Conservation (phyloP, 2,888 invertebrate genomes). For the Drosophila neotestacea region DNA sequence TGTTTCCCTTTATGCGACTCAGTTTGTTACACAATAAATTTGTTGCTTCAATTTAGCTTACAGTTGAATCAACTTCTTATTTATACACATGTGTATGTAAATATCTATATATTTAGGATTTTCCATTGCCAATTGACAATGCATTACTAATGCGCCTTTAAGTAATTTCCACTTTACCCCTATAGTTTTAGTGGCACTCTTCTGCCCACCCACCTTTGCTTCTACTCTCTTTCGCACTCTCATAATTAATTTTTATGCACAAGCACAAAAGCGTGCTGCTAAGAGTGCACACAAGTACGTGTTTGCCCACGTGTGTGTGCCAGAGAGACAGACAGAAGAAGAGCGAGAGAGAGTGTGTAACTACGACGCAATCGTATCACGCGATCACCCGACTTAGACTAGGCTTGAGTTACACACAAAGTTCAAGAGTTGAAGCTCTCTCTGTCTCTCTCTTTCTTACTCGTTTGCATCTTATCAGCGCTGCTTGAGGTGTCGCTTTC, state of each 20-base stretch:
- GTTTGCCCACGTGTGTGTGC: constrained; percentile 34
- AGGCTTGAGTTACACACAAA: constrained; percentile 43
- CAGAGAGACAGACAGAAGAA: constrained; percentile 9
- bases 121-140: constrained; percentile 41
- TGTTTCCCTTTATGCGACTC: constrained; percentile 52
- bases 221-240: constrained; percentile 8
- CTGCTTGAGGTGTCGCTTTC: constrained; percentile 46
- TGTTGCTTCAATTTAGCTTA: constrained; percentile 59
- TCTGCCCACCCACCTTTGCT: constrained; percentile 13
- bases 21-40: constrained; percentile 75
- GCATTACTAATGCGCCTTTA: constrained; percentile 47
- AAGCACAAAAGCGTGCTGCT: constrained; percentile 54
- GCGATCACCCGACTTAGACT: constrained; percentile 58
- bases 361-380: constrained; percentile 45
- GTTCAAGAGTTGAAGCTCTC: constrained; percentile 62
- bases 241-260: constrained; percentile 33
- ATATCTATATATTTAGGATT: constrained; percentile 13
- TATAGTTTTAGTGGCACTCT: constrained; percentile 30
- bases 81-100: constrained; percentile 14
- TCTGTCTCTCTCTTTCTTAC: too few relatives aligned
- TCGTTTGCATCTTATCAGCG: constrained; percentile 47
- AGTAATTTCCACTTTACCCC: constrained; percentile 39
- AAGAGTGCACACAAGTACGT: constrained; percentile 25
- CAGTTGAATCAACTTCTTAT: constrained; percentile 46
- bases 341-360: constrained; percentile 2